Base-by-base conservation (phyloP, 92 coral and sea anemone genomes). In the Ricordea florida region DNA sequence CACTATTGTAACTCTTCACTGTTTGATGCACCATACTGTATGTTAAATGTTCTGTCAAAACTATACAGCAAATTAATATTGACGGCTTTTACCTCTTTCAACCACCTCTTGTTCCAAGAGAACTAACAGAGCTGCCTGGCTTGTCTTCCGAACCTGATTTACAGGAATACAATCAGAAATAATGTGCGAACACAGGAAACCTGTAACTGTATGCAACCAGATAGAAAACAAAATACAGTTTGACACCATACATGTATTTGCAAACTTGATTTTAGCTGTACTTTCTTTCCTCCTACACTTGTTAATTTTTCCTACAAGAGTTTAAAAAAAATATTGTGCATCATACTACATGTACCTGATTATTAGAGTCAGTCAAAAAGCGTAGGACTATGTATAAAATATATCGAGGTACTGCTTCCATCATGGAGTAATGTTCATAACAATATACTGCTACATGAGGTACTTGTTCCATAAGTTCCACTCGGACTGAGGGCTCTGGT, bases 391-490 rank as follows among this genome's bases (percentile, higher is more conserved):
- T 90, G 27, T 80, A 93, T 32, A 96, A 70, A 45, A 96, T 92
- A 57, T 96, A 88, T n/a, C 86, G 94, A 0, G 99, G 96, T 25
- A 96, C 92, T 21, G 99, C 99, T 43, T 88, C 97, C 84, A 92
- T 84, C 75, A 96, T 68, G 0, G 96, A 93, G 55, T 85, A 83
- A 45, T 96, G 93, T 35, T 96, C 99, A 67, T 92, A 93, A 48
- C 99, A 96, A 24, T 85, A 90, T 21, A 96, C 90, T 9, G 99
- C 99, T 2, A 96, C 96, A 78, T 96, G 97, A 1, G 99, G 99
- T 14, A 96, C 92, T 72, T 96, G 99, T 22, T 96, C 99, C 99
- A 96, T 96, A 7, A 96, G 82, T 69, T 96, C 99, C 26, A 96
- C 97, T 30, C 99, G 90, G 6, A 96, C 99, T 62, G 93, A 86